Conservation (phyloP, 2,888 invertebrate species). For the Ptilodon capucinus region DNA sequence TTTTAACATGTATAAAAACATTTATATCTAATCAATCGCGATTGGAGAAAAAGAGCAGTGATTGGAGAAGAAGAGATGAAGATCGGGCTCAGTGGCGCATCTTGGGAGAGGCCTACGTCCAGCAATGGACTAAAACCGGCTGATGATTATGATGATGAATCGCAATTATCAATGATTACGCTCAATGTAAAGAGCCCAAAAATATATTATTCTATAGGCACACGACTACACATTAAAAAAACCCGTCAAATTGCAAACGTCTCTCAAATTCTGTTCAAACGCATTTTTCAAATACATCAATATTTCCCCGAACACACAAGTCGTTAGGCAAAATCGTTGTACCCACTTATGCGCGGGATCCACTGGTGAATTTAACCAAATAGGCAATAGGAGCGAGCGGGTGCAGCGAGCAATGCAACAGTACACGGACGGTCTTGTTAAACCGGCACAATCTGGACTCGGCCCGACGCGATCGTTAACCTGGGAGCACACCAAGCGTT, state of each 20-base stretch:
- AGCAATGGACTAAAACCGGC: too few relatives aligned
- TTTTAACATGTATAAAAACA: too few relatives aligned
- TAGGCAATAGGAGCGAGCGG: constrained; percentile 59
- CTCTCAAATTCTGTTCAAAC: neutral
- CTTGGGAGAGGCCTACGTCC: too few relatives aligned
- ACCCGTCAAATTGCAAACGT: neutral
- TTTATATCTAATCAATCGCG: too few relatives aligned
- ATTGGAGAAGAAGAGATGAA: too few relatives aligned
- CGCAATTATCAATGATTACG: too few relatives aligned
- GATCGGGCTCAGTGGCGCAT: too few relatives aligned
- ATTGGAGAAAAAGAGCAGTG: too few relatives aligned
- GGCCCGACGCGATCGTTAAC: constrained; percentile 47
- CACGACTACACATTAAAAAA: neutral
- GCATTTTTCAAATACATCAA: neutral
- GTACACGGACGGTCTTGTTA: constrained; percentile 64
- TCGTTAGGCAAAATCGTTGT: constrained; percentile 39
- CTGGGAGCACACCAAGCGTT: constrained; percentile 30
- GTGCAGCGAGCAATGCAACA: constrained; percentile 56
- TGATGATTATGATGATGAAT: too few relatives aligned
- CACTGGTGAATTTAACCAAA: constrained; percentile 67
- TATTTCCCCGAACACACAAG: constrained; percentile 22
- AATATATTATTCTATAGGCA: too few relatives aligned
- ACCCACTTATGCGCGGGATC: constrained; percentile 41
- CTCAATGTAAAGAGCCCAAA: too few relatives aligned
- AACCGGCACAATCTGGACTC: constrained; percentile 57